Conservation (phyloP, 1,140 invertebrate genomes). For the Apolygus lucorum region DNA sequence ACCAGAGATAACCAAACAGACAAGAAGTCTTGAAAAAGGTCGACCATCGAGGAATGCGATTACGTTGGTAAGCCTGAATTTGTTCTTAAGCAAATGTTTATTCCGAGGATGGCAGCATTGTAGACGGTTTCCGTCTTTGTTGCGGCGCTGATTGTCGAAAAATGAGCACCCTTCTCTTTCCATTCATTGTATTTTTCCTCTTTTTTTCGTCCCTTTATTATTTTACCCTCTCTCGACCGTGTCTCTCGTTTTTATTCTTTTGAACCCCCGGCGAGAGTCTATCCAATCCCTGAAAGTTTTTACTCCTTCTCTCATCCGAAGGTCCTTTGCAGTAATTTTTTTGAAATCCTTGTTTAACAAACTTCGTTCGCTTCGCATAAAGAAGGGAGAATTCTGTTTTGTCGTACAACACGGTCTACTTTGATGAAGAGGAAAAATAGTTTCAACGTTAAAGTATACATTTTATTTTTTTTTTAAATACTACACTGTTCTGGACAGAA, state of each 20-base stretch:
- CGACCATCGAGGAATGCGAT: slow-evolving; percentile 14
- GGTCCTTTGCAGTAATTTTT: no score
- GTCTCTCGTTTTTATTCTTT: neutral
- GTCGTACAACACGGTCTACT: no score
- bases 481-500: no score
- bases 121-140: neutral
- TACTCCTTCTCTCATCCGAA: no score
- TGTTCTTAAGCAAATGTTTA: slow-evolving; percentile 14
- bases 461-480: no score
- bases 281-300: neutral
- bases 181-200: neutral
- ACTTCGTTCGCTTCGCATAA: no score
- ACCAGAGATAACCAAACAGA: neutral
- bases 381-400: no score
- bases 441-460: no score
- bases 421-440: no score
- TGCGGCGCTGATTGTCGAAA: slow-evolving; percentile 10
- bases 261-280: neutral
- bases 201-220: neutral
- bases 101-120: slow-evolving; percentile 1
- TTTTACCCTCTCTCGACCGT: neutral
- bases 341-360: no score
- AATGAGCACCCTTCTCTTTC: slow-evolving; percentile 2
- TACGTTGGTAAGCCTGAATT: slow-evolving; percentile 11
- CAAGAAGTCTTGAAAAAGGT: neutral